Percentiles rank a stretch among this genome's conserved stretches.
Evolutionary conservation across 2,797 vertebrate species (phyloP).

Genomic region (Prunella strophiata): DNA sequence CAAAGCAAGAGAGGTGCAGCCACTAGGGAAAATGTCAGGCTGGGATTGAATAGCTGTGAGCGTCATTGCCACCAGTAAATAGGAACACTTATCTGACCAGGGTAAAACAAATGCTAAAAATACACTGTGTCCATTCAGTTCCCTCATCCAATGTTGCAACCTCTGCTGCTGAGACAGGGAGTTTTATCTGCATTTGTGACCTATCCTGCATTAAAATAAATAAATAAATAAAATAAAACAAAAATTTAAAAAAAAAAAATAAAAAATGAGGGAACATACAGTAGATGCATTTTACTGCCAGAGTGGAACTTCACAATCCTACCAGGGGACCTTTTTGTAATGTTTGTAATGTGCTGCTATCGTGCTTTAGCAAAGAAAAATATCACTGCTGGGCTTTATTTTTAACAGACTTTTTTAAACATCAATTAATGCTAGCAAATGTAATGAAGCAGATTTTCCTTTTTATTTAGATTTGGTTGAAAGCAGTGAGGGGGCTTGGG

Average conservation of each 20-base stretch:
- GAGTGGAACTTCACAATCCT: constrained; percentile 73
- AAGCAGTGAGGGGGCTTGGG: neutral
- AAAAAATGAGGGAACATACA: constrained; percentile 43
- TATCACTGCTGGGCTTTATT: constrained; percentile 81
- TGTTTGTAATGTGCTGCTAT: constrained; percentile 78
- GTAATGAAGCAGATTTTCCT: constrained; percentile 71
- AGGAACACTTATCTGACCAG: neutral
- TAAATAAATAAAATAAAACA: neutral
- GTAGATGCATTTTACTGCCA: constrained; percentile 74
- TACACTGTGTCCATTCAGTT: neutral
- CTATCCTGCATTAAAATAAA: neutral
- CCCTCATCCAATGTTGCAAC: constrained; percentile 1
- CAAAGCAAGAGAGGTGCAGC: constrained; percentile 26
- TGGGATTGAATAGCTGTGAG: constrained; percentile 1
- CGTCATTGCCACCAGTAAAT: constrained; percentile 6
- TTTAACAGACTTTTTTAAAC: constrained; percentile 76
- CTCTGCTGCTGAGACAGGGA: neutral
- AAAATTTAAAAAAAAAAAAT: neutral
- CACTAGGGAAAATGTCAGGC: constrained; percentile 39
- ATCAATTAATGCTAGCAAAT: constrained; percentile 81
- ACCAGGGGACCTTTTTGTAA: constrained; percentile 76
- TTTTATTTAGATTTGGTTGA: constrained; percentile 73
- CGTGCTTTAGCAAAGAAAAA: constrained; percentile 79
- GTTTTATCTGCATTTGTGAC: constrained; percentile 54
- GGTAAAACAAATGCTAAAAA: constrained; percentile 15